These are phyloP conservation scores for Tenthredo distinguenda DNA, from an alignment of 2,888 invertebrate species.

Conservation along the genomic window DNA sequence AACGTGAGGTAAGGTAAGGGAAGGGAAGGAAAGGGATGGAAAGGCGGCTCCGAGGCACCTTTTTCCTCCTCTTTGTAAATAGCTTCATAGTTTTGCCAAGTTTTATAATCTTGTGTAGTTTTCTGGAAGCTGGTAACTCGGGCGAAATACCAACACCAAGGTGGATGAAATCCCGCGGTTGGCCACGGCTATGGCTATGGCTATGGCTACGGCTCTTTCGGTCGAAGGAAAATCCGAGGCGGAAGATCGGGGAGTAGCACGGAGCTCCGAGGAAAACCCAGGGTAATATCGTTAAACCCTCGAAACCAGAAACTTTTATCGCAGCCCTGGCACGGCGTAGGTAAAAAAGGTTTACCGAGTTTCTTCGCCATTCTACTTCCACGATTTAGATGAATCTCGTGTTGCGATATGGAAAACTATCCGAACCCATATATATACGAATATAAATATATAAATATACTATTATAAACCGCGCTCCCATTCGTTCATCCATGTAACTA, in stretches of 20 bases:
- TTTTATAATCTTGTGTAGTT: slow-evolving; percentile 48
- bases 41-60: background rate
- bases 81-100: slow-evolving; percentile 48
- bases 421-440: background rate
- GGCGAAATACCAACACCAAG: slow-evolving; percentile 40
- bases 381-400: slow-evolving; percentile 12
- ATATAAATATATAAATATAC: too few relatives aligned
- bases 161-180: slow-evolving; percentile 17
- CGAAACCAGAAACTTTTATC: slow-evolving; percentile 48
- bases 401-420: background rate
- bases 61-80: slow-evolving; percentile 30
- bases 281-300: slow-evolving; percentile 50
- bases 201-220: background rate
- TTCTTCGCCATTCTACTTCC: background rate
- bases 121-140: slow-evolving; percentile 16
- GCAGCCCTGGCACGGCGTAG: background rate
- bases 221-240: slow-evolving; percentile 20
- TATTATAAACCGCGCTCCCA: background rate
- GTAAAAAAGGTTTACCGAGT: slow-evolving; percentile 30
- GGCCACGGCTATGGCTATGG: background rate
- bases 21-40: background rate
- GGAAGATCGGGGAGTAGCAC: slow-evolving; percentile 1
- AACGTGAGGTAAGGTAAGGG: background rate
- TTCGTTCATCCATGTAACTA: background rate
- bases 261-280: slow-evolving; percentile 28